phyloP scores from a whole-genome alignment of 2,888 invertebrate species.

The Ptychoptera albimana region DNA sequence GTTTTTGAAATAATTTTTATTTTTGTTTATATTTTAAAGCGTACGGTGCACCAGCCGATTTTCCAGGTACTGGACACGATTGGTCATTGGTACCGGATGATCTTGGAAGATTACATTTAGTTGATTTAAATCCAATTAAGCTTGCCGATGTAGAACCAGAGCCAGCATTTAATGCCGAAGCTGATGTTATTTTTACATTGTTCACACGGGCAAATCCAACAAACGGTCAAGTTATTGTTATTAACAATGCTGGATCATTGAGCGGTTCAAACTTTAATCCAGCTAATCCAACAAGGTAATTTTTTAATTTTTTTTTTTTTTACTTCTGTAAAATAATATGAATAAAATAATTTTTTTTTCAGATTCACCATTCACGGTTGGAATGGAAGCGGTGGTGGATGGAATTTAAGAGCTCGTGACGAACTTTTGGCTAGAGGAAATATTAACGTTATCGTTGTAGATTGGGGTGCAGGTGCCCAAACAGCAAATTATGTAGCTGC shows the following conservation, averaged over 20 bases:
- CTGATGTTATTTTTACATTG: constrained; percentile 28
- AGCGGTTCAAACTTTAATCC: constrained; percentile 13
- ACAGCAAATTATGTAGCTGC: constrained; percentile 40
- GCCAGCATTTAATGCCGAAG: constrained; percentile 7
- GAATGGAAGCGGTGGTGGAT: constrained; percentile 37
- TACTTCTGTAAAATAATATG: no score
- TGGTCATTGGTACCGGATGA: constrained; percentile 8
- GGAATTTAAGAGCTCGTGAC: constrained; percentile 16
- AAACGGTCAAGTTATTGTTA: constrained; percentile 9
- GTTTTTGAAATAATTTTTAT: no score
- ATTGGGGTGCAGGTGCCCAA: constrained; percentile 39
- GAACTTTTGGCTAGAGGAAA: constrained; percentile 39
- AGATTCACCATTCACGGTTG: constrained; percentile 37
- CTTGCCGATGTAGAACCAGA: constrained; percentile 1
- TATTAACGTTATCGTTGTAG: constrained; percentile 42
- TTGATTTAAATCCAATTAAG: not conserved
- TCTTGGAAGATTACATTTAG: constrained; percentile 6
- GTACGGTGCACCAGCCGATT: no score
- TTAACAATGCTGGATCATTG: constrained; percentile 10
- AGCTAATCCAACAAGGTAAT: constrained; percentile 13
- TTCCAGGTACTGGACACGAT: not conserved
- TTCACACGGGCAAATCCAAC: constrained; percentile 20
- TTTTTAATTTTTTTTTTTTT: no score
- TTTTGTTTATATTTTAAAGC: no score
- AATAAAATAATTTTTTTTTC: no score